These are phyloP conservation scores for Diachasma alloeum DNA, from an alignment of 1,140 invertebrate genomes.

Conservation along the genomic window DNA sequence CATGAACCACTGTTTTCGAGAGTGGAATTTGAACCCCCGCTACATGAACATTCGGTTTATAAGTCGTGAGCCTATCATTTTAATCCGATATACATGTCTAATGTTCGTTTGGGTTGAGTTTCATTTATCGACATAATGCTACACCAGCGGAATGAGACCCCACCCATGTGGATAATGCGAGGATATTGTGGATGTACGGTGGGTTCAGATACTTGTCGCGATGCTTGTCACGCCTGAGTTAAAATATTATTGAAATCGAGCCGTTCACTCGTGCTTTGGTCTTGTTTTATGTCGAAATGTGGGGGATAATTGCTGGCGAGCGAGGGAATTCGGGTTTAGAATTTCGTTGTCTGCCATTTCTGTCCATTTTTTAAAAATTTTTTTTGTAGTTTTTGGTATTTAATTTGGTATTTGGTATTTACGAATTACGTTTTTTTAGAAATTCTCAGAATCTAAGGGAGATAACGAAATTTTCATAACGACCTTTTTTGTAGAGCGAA, in stretches of 20 bases:
- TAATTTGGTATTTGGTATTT: no score
- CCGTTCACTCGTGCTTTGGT: background rate
- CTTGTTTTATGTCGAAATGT: background rate
- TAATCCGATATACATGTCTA: background rate
- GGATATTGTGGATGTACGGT: background rate
- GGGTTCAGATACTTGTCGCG: background rate
- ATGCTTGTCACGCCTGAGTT: background rate
- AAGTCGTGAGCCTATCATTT: background rate
- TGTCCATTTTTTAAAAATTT: no score
- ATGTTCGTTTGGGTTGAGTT: background rate
- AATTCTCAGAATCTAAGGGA: no score
- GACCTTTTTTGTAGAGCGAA: no score
- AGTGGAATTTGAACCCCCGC: background rate
- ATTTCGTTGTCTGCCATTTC: no score
- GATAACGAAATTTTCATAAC: no score
- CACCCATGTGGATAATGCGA: background rate
- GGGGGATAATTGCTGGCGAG: background rate
- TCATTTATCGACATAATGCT: background rate
- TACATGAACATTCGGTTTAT: background rate
- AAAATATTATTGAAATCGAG: background rate
- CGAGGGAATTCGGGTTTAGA: no score
- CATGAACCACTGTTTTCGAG: background rate
- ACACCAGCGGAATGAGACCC: background rate
- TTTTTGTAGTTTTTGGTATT: no score
- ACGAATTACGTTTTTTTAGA: no score